phyloP scores from a whole-genome alignment of 2,797 vertebrate genomes.

The Rachycentron canadum region DNA sequence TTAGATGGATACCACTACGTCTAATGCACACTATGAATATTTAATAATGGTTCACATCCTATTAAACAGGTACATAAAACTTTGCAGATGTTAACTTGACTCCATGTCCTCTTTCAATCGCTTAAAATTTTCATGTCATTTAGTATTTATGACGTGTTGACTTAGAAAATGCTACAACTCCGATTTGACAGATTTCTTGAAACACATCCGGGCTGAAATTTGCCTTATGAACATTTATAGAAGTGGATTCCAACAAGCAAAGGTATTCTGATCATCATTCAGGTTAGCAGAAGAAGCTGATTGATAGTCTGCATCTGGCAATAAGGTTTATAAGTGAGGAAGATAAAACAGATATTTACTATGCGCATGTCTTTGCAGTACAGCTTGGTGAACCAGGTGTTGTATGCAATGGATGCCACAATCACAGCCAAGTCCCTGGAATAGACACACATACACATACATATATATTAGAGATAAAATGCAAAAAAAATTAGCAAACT shows the following conservation, averaged over 20 bases:
- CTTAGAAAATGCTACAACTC: neutral
- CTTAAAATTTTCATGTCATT: constrained; percentile 1
- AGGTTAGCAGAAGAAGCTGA: neutral
- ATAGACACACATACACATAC: constrained; percentile 51
- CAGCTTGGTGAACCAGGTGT: constrained; percentile 95
- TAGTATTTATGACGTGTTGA: neutral
- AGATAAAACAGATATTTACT: constrained; percentile 80
- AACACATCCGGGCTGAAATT: constrained; percentile 8
- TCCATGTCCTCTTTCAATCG: neutral
- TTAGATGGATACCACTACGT: constrained; percentile 24
- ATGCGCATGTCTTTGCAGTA: constrained; percentile 93
- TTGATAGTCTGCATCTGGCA: constrained; percentile 30
- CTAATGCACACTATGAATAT: constrained; percentile 46
- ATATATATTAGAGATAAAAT: constrained; percentile 47
- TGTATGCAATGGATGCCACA: constrained; percentile 92
- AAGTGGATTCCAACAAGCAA: constrained; percentile 15
- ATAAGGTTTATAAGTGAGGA: constrained; percentile 20
- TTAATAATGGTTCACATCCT: constrained; percentile 30
- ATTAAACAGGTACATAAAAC: constrained; percentile 5
- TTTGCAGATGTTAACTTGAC: neutral
- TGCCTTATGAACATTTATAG: constrained; percentile 8
- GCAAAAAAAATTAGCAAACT: constrained; percentile 48
- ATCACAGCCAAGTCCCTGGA: constrained; percentile 93
- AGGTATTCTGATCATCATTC: constrained; percentile 15
- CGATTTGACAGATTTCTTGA: constrained; percentile 1